phyloP scores from a whole-genome alignment of 2,797 vertebrate species.

The Eremophila alpestris region DNA sequence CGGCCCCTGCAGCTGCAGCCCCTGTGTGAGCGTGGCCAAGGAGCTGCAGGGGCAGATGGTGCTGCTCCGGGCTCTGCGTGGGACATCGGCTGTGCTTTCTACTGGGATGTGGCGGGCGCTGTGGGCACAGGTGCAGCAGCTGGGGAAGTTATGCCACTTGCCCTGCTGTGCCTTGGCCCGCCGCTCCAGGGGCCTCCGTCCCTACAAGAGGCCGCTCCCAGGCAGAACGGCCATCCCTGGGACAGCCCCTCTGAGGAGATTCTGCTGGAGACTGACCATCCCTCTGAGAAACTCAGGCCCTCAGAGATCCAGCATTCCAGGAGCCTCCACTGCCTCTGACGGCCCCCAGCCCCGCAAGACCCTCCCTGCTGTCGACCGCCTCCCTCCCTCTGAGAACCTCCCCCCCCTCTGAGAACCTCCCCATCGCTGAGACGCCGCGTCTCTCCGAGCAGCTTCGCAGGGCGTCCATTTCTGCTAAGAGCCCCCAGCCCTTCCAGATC shows the following conservation, averaged over 20 bases:
- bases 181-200: background rate
- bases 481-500: background rate
- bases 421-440: fast-evolving
- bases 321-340: background rate
- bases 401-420: too few relatives aligned
- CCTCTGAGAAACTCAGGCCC: background rate
- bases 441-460: background rate
- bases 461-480: background rate
- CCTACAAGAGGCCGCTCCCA: background rate
- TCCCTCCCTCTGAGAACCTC: background rate
- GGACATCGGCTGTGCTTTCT: fast-evolving
- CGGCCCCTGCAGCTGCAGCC: background rate
- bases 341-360: too few relatives aligned
- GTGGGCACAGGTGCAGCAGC: background rate
- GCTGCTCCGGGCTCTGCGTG: background rate
- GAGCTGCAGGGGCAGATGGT: background rate
- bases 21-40: background rate
- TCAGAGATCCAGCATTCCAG: background rate
- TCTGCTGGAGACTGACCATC: fast-evolving
- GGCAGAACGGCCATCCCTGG: background rate
- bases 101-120: background rate
- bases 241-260: background rate
- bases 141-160: background rate
- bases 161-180: background rate
- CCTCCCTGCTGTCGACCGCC: fast-evolving